Evolutionary conservation across 1,140 invertebrate species (phyloP), one percentile per base, ranked within the genome.

Genomic region (Chironomus tepperi): DNA sequence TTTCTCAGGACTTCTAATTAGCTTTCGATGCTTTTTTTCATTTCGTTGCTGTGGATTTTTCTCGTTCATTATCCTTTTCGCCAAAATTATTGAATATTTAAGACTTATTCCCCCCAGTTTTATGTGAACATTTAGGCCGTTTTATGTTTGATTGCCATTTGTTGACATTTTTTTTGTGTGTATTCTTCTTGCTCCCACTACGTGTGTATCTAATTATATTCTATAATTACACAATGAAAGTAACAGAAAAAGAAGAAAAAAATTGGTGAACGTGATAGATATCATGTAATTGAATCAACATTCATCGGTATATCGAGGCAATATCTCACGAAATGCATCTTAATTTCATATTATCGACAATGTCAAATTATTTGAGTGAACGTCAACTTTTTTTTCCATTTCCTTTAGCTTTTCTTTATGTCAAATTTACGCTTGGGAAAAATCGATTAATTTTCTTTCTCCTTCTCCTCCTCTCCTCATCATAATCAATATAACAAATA

Each of bases 221-320:
- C 47, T 57, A n/a, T 57, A 57, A 57, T 57, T 57, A 57, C n/a
- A 57, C 47, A 57, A 57, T 57, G n/a, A 57, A 57, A 57, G n/a
- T 57, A 57, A 57, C 15, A 57, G 10, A 57, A 5, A 12, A 57
- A 12, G 47, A 57, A n/a, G 5, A 34, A 34, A 2, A 34, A 5
- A 34, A 34, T 34, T 34, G 1, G 24, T 34, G 24, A 57, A n/a
- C 12, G 12, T 57, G 47, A 57, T 12, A 12, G 12, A 57, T n/a
- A 57, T 57, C 24, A 34, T 2, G 24, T 34, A 34, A 34, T 34
- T 34, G 24, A 34, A 34, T 57, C 47, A 57, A 57, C n/a, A 57
- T 57, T 57, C 47, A 57, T 57, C 47, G 12, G n/a, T 57, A 57
- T 15, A 57, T n/a, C n/a, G 47, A 57, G n/a, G 47, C 47, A n/a